These are phyloP conservation scores for Luehdorfia chinensis DNA, from an alignment of 1,140 invertebrate species.

Conservation along the genomic window DNA sequence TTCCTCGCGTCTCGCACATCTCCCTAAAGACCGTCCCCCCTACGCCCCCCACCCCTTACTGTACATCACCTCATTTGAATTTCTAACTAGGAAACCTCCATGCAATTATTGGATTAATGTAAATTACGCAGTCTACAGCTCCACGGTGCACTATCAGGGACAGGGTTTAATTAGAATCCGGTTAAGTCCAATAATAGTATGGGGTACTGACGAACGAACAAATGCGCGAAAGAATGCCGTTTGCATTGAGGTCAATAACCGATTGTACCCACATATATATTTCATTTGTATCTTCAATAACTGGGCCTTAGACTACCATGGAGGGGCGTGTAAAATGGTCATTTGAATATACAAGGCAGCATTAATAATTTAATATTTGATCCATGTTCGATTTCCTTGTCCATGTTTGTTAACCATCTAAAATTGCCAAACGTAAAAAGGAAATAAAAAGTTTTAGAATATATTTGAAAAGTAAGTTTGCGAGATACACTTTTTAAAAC, in stretches of 20 bases:
- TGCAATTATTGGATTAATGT: conserved; percentile 96
- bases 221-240: conserved; percentile 3
- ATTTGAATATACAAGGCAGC: no score
- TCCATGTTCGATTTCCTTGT: no score
- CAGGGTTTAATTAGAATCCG: conserved; percentile 74
- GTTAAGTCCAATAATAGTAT: conserved; percentile 72
- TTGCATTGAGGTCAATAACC: background rate
- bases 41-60: conserved; percentile 36
- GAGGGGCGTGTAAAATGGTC: no score
- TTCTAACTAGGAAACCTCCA: conserved; percentile 94
- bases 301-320: no score
- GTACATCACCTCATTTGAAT: conserved; percentile 91
- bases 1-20: conserved; percentile 43
- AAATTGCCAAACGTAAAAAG: no score
- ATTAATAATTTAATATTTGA: no score
- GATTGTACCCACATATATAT: background rate
- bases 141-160: conserved; percentile 78
- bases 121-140: conserved; percentile 89
- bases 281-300: no score
- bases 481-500: no score
- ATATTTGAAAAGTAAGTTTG: no score
- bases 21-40: conserved; percentile 48
- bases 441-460: no score
- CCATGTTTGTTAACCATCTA: no score
- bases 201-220: conserved; percentile 26